Percentiles rank a stretch among this genome's conserved stretches.
phyloP scores from a whole-genome alignment of 2,797 vertebrate genomes.

The Dryobates pubescens region DNA sequence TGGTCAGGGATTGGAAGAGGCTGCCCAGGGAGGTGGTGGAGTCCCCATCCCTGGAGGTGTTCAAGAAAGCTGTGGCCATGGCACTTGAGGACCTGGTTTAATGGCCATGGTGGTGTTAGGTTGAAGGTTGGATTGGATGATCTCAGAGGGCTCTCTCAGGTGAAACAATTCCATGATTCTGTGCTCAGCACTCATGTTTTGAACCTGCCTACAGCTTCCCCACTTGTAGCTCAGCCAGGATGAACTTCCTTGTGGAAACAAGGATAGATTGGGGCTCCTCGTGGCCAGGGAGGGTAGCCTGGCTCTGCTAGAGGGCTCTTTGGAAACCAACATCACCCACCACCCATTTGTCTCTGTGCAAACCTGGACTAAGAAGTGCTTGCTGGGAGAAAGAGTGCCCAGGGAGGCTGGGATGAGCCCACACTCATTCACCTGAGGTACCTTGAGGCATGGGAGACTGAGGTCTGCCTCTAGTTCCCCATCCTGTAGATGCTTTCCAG shows the following conservation, averaged over 20 bases:
- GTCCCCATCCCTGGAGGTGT: no score
- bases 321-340: background rate
- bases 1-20: no score
- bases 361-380: background rate
- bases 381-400: background rate
- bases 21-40: no score
- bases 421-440: background rate
- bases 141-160: no score
- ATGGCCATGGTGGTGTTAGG: no score
- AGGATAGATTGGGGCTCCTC: background rate
- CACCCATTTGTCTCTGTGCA: background rate
- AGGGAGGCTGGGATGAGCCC: background rate
- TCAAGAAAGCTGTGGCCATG: no score
- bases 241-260: background rate
- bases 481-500: rapidly evolving
- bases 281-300: background rate
- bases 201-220: background rate
- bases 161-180: background rate
- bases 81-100: no score
- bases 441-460: background rate
- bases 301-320: background rate
- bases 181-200: background rate
- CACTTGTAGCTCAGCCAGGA: background rate
- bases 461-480: background rate
- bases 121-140: no score